These are phyloP conservation scores for Muscicapa striata DNA, from an alignment of 2,797 vertebrate species.

Conservation along the genomic window DNA sequence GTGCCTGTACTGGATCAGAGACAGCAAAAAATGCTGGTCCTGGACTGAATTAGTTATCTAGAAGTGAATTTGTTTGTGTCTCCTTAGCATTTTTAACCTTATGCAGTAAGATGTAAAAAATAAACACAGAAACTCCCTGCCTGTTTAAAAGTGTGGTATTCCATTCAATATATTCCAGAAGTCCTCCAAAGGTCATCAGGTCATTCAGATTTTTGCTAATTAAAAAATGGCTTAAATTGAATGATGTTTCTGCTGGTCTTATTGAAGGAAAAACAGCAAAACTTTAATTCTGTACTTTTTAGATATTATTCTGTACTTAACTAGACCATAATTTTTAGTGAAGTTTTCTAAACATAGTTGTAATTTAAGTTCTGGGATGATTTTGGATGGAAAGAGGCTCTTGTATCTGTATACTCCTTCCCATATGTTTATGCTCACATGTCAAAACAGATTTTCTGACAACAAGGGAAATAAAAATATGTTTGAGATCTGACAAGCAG, in stretches of 20 bases:
- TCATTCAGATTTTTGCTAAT: neutral
- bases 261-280: neutral
- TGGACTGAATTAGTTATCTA: conserved; percentile 18
- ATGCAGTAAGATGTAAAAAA: neutral
- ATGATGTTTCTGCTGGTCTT: neutral
- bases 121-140: neutral
- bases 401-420: neutral
- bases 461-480: neutral
- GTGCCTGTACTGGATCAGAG: neutral
- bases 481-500: neutral
- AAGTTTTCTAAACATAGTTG: neutral
- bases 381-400: neutral
- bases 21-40: conserved; percentile 21
- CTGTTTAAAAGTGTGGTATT: neutral
- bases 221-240: neutral
- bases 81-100: neutral
- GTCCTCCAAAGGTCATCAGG: neutral
- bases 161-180: conserved; percentile 5
- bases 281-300: neutral
- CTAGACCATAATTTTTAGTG: neutral
- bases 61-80: conserved; percentile 20
- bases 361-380: neutral
- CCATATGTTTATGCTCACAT: neutral
- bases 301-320: neutral
- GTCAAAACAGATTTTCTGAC: neutral